A percentile compares a stretch with the other conserved stretches of the same genome.
These are phyloP conservation scores for Cyanocitta stelleri DNA, from an alignment of 2,113 vertebrate species.

Conservation along the genomic window DNA sequence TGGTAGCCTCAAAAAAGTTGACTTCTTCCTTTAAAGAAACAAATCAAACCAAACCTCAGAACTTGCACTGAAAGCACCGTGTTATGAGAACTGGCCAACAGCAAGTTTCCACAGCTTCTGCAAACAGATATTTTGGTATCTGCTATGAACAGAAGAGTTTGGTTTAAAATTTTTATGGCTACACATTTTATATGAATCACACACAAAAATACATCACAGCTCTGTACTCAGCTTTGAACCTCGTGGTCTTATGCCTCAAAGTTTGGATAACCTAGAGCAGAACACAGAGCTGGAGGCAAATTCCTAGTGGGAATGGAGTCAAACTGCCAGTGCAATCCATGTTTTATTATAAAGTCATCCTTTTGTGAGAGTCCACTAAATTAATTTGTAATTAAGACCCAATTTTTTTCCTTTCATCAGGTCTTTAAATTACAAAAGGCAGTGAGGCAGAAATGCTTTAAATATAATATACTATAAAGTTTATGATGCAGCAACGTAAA, in stretches of 20 bases:
- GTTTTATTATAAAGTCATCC: neutral
- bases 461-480: neutral
- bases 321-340: neutral
- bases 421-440: neutral
- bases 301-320: neutral
- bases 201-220: neutral
- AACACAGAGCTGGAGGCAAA: neutral
- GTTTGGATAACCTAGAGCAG: neutral
- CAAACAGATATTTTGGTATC: neutral
- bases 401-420: neutral
- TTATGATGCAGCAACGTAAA: neutral
- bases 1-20: neutral
- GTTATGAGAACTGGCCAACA: neutral
- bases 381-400: neutral
- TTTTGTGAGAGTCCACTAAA: neutral
- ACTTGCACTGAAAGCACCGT: neutral
- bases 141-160: neutral
- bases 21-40: neutral
- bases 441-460: neutral
- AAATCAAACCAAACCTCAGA: neutral
- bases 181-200: fast-evolving
- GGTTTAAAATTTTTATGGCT: neutral
- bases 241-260: fast-evolving
- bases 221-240: neutral
- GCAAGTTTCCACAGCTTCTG: neutral